Evolutionary conservation across 2,113 vertebrate species (phyloP), one percentile per base, ranked within the genome.

Genomic region (Cheilinus undulatus): DNA sequence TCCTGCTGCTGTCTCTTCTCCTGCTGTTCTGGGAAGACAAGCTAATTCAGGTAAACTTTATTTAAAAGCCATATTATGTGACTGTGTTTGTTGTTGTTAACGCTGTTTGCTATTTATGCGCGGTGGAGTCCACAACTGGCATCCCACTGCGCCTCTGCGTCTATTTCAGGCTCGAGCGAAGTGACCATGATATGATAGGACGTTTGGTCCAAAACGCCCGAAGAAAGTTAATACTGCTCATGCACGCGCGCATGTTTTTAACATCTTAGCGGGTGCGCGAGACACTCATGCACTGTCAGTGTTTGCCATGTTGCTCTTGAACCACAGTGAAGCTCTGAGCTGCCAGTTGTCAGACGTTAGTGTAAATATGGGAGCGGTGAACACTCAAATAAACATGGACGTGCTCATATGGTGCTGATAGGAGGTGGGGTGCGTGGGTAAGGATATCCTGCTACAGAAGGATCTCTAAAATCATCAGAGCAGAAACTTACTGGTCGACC

Each of bases 341-440:
- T 71, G 32, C 51, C 19, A 57, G 38, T 36, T 84, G 69, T 78
- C 80, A 79, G n/a, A 68, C 66, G 26, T 60, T 32, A 13, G 26
- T 82, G 86, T 79, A 87, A 89, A 91, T 78, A 91, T 72, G 80
- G 89, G 90, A 91, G 87, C n/a, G 85, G 82, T 76, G 59, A 65
- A 51, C 40, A 73, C 34, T 34, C 2, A 40, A 40, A 17, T 40
- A 42, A 42, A 42, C 38, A 40, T 15, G 17, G 13, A 49, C 48
- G 61, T 20, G 49, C 36, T 14, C 23, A 38, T 59, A 3, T 27
- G 3, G 20, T 49, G 36, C 60, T 17, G 27, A 23, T 8, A 42
- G 15, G 27, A 10, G 24, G 23, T 45, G 34, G 46, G 51, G 53
- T 7, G 23, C 32, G 45, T 45, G 24, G 28, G n/a, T 32, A 58